phyloP scores from a whole-genome alignment of 2,113 vertebrate species.

The Gavia stellata region DNA sequence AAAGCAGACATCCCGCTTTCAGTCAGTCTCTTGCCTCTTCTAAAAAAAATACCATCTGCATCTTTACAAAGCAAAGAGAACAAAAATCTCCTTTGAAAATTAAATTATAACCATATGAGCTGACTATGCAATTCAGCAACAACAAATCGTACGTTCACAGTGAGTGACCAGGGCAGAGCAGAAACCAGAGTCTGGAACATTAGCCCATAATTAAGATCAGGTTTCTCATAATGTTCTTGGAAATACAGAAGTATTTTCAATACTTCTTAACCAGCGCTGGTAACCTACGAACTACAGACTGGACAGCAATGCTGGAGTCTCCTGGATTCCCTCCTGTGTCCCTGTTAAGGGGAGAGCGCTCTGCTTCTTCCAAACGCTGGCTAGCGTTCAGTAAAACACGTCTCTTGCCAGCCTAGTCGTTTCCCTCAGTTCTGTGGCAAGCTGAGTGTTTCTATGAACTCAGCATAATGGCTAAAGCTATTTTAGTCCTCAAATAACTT shows the following conservation, averaged over 20 bases:
- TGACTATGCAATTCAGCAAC: neutral
- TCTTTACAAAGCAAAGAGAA: neutral
- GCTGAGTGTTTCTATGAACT: neutral
- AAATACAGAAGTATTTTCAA: neutral
- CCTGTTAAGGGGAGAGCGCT: neutral
- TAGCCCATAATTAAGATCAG: neutral
- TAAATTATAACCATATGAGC: neutral
- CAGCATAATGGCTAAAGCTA: constrained; percentile 13
- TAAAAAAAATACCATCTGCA: neutral
- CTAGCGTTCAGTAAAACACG: neutral
- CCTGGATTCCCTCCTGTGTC: neutral
- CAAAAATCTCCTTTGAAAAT: neutral
- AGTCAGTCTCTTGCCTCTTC: neutral
- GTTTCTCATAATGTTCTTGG: neutral
- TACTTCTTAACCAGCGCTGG: neutral
- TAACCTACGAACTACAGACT: neutral
- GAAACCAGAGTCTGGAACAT: neutral
- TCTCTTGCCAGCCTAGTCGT: neutral
- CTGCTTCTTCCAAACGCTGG: neutral
- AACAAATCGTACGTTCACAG: neutral
- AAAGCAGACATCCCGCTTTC: neutral
- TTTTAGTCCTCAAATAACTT: constrained; percentile 33
- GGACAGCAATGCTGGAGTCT: neutral
- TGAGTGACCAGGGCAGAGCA: neutral
- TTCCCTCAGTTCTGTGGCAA: neutral